Evolutionary conservation across 2,797 vertebrate genomes (phyloP).

Genomic region (Hippocampus kuda): DNA sequence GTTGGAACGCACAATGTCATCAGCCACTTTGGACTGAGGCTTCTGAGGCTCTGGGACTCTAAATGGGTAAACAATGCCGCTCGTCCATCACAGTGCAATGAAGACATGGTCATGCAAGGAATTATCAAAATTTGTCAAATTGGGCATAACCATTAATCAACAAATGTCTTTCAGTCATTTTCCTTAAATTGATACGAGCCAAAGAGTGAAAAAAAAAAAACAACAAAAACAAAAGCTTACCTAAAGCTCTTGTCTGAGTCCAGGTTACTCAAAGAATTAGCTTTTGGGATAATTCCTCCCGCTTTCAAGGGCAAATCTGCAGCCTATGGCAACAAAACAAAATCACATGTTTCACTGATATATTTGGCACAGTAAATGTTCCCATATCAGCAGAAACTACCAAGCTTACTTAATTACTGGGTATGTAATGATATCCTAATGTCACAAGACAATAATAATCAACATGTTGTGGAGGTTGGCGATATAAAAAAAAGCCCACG

Average conservation of each 20-base stretch:
- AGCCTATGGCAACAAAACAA: constrained; percentile 56
- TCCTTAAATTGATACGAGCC: background rate
- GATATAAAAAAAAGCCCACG: too few relatives aligned
- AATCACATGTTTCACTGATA: background rate
- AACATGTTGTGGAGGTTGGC: too few relatives aligned
- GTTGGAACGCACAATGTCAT: constrained; percentile 90
- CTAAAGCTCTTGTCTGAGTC: constrained; percentile 90
- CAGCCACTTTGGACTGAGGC: constrained; percentile 72
- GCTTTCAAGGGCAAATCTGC: constrained; percentile 82
- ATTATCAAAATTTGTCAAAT: background rate
- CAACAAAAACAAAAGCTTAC: constrained; percentile 51
- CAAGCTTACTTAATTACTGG: background rate
- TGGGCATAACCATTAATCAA: background rate
- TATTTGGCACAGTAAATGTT: background rate
- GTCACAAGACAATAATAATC: too few relatives aligned
- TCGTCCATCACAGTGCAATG: background rate
- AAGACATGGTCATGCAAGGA: background rate
- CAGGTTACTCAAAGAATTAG: constrained; percentile 80
- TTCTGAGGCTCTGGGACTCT: constrained; percentile 90
- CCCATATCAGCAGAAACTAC: background rate
- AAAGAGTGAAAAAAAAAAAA: background rate
- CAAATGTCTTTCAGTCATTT: background rate
- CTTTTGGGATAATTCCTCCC: constrained; percentile 75
- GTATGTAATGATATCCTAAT: too few relatives aligned
- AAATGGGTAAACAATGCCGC: constrained; percentile 1